Percentiles rank a stretch among this genome's conserved stretches.
Conservation (phyloP, 2,113 vertebrate species). For the Condylura cristata region DNA sequence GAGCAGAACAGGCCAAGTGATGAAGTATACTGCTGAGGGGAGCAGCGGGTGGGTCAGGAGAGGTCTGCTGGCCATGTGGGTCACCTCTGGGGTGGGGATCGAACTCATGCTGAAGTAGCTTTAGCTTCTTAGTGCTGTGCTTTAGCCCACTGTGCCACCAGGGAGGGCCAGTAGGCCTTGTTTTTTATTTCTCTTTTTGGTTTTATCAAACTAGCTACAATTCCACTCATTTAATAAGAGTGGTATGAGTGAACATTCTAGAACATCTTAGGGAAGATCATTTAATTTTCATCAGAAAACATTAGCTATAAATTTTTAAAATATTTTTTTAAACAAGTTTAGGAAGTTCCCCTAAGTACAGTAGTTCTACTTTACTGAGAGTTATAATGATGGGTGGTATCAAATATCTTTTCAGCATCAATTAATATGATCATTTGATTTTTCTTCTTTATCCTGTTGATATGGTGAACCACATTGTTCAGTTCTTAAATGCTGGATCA, state of each 20-base stretch:
- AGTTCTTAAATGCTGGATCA: not conserved
- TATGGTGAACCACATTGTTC: not conserved
- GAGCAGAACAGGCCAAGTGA: too few relatives aligned
- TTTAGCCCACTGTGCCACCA: too few relatives aligned
- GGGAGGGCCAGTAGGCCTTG: too few relatives aligned
- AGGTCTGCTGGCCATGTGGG: too few relatives aligned
- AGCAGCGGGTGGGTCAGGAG: too few relatives aligned
- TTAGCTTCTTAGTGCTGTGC: too few relatives aligned
- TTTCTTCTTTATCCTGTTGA: not conserved
- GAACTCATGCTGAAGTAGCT: too few relatives aligned
- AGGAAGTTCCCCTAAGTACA: not conserved
- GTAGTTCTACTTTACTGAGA: not conserved
- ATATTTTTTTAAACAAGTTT: not conserved
- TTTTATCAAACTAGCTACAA: not conserved
- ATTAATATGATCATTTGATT: not conserved
- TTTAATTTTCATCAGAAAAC: not conserved
- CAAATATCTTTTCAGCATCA: not conserved
- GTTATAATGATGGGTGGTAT: not conserved
- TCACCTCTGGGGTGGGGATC: too few relatives aligned
- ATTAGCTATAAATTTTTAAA: not conserved
- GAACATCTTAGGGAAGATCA: not conserved
- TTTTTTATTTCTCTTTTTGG: not conserved
- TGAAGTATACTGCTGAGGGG: too few relatives aligned
- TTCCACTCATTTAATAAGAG: not conserved
- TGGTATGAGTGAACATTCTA: not conserved